Percentiles rank a stretch among this genome's conserved stretches.
These are phyloP conservation scores for Spisula subtruncata DNA, from an alignment of 2,888 invertebrate species.

Conservation along the genomic window DNA sequence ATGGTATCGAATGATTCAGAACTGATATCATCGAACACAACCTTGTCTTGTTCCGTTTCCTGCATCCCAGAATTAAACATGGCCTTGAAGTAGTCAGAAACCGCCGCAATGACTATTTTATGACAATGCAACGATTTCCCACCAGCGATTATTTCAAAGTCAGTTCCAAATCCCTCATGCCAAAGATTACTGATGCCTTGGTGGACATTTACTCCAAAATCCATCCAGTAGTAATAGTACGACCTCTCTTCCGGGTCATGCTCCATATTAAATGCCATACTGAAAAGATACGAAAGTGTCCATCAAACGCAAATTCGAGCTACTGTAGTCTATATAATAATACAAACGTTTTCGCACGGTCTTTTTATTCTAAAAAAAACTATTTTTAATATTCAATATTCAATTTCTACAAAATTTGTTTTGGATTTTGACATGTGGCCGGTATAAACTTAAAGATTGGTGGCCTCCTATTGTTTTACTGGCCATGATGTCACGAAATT, in stretches of 20 bases:
- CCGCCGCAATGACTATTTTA: conserved; percentile 61
- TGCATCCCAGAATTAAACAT: conserved; percentile 66
- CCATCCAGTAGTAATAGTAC: not conserved
- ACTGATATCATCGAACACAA: conserved; percentile 54
- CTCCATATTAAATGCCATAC: too few species aligned
- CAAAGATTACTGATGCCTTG: conserved; percentile 42
- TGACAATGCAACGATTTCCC: conserved; percentile 62
- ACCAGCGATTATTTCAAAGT: conserved; percentile 55
- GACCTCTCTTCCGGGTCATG: not conserved
- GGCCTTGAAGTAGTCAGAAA: conserved; percentile 65
- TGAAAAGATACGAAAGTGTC: too few species aligned
- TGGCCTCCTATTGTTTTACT: too few species aligned
- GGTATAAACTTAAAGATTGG: too few species aligned
- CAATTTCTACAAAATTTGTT: too few species aligned
- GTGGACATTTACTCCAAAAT: conserved; percentile 13
- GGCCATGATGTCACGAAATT: too few species aligned
- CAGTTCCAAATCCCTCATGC: conserved; percentile 49
- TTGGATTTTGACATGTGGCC: too few species aligned
- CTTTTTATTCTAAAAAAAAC: too few species aligned
- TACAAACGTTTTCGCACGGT: too few species aligned
- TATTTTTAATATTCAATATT: too few species aligned
- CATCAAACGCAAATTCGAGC: too few species aligned
- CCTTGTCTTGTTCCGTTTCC: conserved; percentile 49
- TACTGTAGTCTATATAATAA: too few species aligned
- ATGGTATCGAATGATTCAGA: conserved; percentile 53